phyloP scores from a whole-genome alignment of 2,888 invertebrate genomes.

The Dryadula phaetusa region DNA sequence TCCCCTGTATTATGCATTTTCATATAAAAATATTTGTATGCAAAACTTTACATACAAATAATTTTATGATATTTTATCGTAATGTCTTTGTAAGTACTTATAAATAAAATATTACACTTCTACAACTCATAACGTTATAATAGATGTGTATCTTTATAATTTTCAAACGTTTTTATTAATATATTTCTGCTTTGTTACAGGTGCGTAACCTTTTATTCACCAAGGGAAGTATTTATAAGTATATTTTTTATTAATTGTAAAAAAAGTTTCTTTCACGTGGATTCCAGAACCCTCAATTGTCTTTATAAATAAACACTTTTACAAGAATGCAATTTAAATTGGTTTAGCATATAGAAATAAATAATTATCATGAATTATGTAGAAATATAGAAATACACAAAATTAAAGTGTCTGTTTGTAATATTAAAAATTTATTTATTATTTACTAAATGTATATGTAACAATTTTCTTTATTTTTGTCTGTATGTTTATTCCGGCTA shows the following conservation, averaged over 20 bases:
- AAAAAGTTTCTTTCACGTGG: background rate
- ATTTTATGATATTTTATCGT: background rate
- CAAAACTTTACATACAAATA: background rate
- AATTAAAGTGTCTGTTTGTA: too few relatives aligned
- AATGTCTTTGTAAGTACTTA: background rate
- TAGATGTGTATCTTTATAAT: slow-evolving; percentile 1
- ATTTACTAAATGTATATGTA: too few relatives aligned
- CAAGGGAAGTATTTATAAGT: background rate
- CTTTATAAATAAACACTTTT: background rate
- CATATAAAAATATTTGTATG: slow-evolving; percentile 2
- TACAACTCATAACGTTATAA: background rate
- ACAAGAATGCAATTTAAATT: too few relatives aligned
- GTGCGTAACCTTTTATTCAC: slow-evolving; percentile 33
- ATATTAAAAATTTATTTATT: too few relatives aligned
- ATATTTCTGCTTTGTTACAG: slow-evolving; percentile 40
- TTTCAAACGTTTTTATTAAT: background rate
- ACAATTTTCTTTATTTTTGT: too few relatives aligned
- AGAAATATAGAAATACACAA: too few relatives aligned
- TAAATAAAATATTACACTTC: slow-evolving; percentile 1
- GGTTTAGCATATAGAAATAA: too few relatives aligned
- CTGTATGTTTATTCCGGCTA: too few relatives aligned
- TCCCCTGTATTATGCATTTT: background rate
- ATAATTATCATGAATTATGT: too few relatives aligned
- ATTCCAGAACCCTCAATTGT: background rate
- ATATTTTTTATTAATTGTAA: background rate